Base-by-base conservation (phyloP, 2,888 invertebrate genomes). In the Stenotaenia linearis region DNA sequence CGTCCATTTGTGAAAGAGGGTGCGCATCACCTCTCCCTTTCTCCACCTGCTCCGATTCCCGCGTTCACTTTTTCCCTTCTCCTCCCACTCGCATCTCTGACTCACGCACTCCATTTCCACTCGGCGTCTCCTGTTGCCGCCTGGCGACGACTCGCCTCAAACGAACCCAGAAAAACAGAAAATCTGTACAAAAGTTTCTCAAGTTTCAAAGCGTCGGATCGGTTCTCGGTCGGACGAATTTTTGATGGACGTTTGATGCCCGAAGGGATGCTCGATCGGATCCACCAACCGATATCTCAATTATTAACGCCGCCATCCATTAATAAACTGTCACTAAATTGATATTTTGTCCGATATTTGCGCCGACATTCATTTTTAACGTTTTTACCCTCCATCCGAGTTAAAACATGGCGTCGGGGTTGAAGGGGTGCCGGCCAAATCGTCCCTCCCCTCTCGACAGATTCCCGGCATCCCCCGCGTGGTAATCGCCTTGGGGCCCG, bases 401-500 rank as follows among this genome's bases (percentile, higher is more conserved):
- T 23, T 28, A 10, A 1, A 12, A 10, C n/a, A n/a, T n/a, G 28
- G 25, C 23, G 23, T 45, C 7, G 23, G 56, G 12, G 21, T 5
- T 56, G 23, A 25, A 61, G 61, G 61, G 23, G 21, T 4, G 45
- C 45, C 32, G 45, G 6, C 61, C 61, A 61, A 0, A 0, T 23
- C 2, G 15, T 28, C 28, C 25, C 50, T 50, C 18, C 50, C 0
- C 50, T 50, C 50, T 21, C 69, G 45, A 45, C 25, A 40, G 77
- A 77, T 77, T 77, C 40, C 77, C 28, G 45, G 40, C 40, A 21
- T 45, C 45, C 45, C 28, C 77, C 40, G 40, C n/a, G 40, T 37
- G 23, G 40, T 77, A 77, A 77, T 77, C 77, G 77, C 45, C 77
- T 77, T 77, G 40, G 23, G 40, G 40, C 77, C 40, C 77, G 77